Conservation (phyloP, 2,888 invertebrate genomes). For the Craniophora ligustri region DNA sequence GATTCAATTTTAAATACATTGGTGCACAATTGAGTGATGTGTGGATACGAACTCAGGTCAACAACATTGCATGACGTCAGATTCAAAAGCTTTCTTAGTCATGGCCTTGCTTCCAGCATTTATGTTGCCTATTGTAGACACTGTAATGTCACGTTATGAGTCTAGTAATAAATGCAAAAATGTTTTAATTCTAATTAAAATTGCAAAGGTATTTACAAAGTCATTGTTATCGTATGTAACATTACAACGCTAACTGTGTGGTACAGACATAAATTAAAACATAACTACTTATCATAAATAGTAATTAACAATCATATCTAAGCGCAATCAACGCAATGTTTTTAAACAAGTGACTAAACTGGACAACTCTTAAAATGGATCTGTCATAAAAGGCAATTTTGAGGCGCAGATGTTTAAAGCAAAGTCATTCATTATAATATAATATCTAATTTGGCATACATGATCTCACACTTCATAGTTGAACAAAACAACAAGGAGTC, state of each 20-base stretch:
- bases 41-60: constrained; percentile 63
- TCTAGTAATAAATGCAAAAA: constrained; percentile 17
- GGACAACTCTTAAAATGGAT: constrained; percentile 2
- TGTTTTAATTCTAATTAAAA: constrained; percentile 25
- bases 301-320: not conserved
- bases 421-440: constrained; percentile 57
- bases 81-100: constrained; percentile 51
- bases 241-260: not conserved
- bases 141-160: constrained; percentile 10
- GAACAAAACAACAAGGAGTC: constrained; percentile 61
- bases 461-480: constrained; percentile 65
- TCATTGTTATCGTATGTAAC: constrained; percentile 24
- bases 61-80: constrained; percentile 71
- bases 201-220: constrained; percentile 14
- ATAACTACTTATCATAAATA: not conserved
- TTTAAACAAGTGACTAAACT: not conserved
- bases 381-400: constrained; percentile 13
- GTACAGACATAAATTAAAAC: not conserved
- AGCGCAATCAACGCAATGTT: not conserved
- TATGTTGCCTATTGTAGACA: constrained; percentile 34
- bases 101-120: constrained; percentile 52
- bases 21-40: constrained; percentile 36
- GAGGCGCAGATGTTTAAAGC: constrained; percentile 41
- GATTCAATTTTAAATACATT: constrained; percentile 23
- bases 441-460: constrained; percentile 65